Base-by-base conservation (phyloP, 2,888 invertebrate genomes). In the Archips crataeganus region DNA sequence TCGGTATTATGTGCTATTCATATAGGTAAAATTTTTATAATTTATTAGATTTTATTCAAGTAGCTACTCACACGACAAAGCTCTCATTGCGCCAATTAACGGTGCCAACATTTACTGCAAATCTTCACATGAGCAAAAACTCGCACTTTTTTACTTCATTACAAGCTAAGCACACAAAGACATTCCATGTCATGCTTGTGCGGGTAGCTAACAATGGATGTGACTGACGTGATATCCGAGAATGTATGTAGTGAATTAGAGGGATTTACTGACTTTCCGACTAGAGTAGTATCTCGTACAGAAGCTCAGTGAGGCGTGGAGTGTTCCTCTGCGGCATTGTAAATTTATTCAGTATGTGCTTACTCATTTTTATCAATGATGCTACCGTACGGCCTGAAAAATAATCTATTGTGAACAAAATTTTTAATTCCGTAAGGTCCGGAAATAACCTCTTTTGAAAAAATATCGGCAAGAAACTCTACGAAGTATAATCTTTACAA, bases 111-210 rank as follows among this genome's bases (percentile, higher is more conserved):
- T 5, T 51, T 51, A 64, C 5, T 8, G 34, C 5, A 51, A 34
- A 65, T 36, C 15, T 65, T 65, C 65, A 32, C 65, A 34, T 65
- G 36, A 34, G 65, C 65, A 51, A 36, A 36, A 9, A 36, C 49
- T 36, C 36, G 47, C 11, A 23, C n/a, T 64, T 65, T 65, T 65
- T 65, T 60, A n/a, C 60, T 36, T 60, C 36, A 51, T 47, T 32
- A 34, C 32, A 62, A 15, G 39, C 32, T 6, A 23, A 57, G 42
- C 45, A 47, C 59, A 68, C 67, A 68, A 68, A 68, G 67, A 42
- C 67, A 68, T 60, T 68, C 67, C 59, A 3, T 59, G 67, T 68
- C 67, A 68, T 39, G 67, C 47, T n/a, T 47, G 59, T 68, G 47
- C 59, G 47, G 49, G 45, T 42, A 68, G 39, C 51, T 39, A 39